Evolutionary conservation across 2,113 vertebrate species (phyloP).

Genomic region (Muscicapa adusta): DNA sequence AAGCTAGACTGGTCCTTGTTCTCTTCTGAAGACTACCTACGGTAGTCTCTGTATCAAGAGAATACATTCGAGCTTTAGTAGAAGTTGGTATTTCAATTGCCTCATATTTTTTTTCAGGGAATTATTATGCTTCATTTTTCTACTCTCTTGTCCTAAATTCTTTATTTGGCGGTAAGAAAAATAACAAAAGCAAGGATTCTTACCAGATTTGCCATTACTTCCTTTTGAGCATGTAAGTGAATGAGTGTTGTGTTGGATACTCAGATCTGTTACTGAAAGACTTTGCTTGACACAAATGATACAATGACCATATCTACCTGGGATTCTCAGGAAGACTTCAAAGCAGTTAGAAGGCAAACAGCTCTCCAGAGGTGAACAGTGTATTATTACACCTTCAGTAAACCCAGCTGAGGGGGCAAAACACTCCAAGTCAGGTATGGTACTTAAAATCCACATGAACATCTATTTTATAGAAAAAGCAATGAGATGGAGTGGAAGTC

Average conservation of each 20-base stretch:
- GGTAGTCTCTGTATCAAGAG: not conserved
- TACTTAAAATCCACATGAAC: not conserved
- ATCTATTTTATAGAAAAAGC: not conserved
- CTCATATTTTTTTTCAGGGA: not conserved
- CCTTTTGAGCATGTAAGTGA: not conserved
- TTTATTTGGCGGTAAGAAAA: not conserved
- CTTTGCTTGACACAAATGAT: not conserved
- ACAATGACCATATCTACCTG: not conserved
- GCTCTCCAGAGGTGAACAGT: not conserved
- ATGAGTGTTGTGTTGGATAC: not conserved
- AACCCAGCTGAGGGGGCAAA: not conserved
- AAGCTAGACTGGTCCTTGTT: not conserved
- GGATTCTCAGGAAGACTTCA: not conserved
- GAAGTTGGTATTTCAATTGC: not conserved
- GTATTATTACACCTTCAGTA: not conserved
- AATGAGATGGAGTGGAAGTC: not conserved
- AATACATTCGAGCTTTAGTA: not conserved
- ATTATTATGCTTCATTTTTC: not conserved
- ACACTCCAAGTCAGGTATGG: rapidly evolving
- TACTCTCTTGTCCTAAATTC: not conserved
- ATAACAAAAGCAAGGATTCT: not conserved
- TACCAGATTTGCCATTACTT: not conserved
- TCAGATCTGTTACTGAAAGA: not conserved
- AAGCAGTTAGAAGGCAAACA: not conserved
- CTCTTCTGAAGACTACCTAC: too few species aligned